Evolutionary conservation across 2,888 invertebrate species (phyloP).

Genomic region (Eilema caniola): DNA sequence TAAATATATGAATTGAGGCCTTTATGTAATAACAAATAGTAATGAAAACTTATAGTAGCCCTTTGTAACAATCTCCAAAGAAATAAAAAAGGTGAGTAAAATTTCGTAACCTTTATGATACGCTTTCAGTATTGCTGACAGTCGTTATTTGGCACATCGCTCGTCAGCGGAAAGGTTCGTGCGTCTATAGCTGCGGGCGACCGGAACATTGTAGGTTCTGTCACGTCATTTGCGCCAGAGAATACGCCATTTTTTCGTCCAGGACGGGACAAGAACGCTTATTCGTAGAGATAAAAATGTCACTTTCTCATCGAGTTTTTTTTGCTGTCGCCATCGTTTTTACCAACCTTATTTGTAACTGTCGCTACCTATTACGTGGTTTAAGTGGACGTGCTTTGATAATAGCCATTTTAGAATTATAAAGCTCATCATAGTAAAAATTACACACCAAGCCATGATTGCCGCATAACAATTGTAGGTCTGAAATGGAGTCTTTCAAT

Average conservation of each 20-base stretch:
- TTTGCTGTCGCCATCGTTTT: conserved; percentile 49
- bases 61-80: not conserved
- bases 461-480: not conserved
- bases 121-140: conserved; percentile 57
- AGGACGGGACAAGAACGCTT: conserved; percentile 56
- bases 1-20: not conserved
- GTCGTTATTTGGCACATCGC: conserved; percentile 54
- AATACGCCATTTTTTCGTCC: conserved; percentile 52
- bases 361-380: conserved; percentile 40
- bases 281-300: conserved; percentile 60
- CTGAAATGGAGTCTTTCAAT: not conserved
- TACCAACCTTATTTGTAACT: conserved; percentile 48
- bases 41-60: not conserved
- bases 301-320: conserved; percentile 52
- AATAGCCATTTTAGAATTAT: conserved; percentile 1
- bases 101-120: conserved; percentile 48
- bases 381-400: conserved; percentile 24
- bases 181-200: conserved; percentile 59
- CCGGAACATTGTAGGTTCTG: conserved; percentile 61
- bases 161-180: conserved; percentile 62
- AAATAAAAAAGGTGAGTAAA: conserved; percentile 34
- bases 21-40: conserved; percentile 5
- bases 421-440: not conserved
- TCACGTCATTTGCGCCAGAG: conserved; percentile 60
- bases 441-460: not conserved